phyloP scores from a whole-genome alignment of 2,797 vertebrate species.

The Echiichthys vipera region DNA sequence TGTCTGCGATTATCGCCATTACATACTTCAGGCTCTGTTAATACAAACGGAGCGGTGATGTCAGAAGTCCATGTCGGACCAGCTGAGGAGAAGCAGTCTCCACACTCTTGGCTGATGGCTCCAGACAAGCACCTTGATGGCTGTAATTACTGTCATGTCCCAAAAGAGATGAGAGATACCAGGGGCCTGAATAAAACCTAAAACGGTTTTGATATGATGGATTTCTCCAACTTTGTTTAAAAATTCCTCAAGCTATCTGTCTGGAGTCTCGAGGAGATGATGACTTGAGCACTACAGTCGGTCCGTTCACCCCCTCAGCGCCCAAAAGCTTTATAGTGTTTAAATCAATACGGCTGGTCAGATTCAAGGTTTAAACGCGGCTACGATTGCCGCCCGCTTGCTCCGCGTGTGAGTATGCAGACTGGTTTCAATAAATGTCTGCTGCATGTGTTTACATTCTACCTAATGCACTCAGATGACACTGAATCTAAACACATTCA shows the following conservation, averaged over 20 bases:
- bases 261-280: conserved; percentile 67
- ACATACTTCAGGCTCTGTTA: conserved; percentile 93
- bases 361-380: conserved; percentile 38
- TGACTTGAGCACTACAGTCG: conserved; percentile 45
- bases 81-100: conserved; percentile 89
- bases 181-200: conserved; percentile 97
- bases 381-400: conserved; percentile 43
- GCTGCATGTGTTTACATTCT: conserved; percentile 78
- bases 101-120: conserved; percentile 85
- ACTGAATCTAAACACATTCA: conserved; percentile 83
- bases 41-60: conserved; percentile 92
- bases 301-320: conserved; percentile 32
- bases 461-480: conserved; percentile 81
- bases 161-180: conserved; percentile 94
- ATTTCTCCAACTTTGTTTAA: conserved; percentile 95
- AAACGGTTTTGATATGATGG: conserved; percentile 98
- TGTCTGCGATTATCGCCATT: conserved; percentile 91
- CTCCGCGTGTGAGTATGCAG: conserved; percentile 49
- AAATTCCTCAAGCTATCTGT: conserved; percentile 92
- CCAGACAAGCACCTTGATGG: conserved; percentile 94
- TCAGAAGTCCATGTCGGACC: conserved; percentile 82
- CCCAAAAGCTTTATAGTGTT: conserved; percentile 51
- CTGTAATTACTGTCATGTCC: conserved; percentile 98
- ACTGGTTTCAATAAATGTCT: conserved; percentile 76
- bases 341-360: conserved; percentile 32